Percentiles rank a stretch among this genome's conserved stretches.
Evolutionary conservation across 1,140 invertebrate genomes (phyloP).

Genomic region (Pseudomyrmex concolor): DNA sequence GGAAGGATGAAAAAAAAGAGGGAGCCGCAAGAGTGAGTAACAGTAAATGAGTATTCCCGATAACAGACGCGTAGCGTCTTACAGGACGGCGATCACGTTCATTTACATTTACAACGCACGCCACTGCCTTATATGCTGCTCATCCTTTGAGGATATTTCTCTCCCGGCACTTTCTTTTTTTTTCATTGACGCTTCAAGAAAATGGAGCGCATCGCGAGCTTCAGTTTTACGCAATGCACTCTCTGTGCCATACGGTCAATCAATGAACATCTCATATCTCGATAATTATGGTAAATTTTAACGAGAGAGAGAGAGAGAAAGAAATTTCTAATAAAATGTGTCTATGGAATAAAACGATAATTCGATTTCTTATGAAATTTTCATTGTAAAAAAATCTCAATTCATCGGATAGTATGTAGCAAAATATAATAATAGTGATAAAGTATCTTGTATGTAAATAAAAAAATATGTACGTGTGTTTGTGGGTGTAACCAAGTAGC

Average conservation of each 20-base stretch:
- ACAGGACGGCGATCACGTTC: constrained; percentile 77
- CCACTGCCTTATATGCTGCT: constrained; percentile 77
- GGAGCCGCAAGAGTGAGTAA: background rate
- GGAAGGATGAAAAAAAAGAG: background rate
- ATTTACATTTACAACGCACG: constrained; percentile 81
- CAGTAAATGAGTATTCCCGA: constrained; percentile 69
- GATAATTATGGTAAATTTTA: background rate
- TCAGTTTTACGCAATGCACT: constrained; percentile 60
- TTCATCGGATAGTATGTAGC: background rate
- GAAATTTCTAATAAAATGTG: too few relatives aligned
- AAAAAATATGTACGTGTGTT: constrained; percentile 14
- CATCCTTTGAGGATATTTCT: constrained; percentile 78
- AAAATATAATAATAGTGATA: constrained; percentile 8
- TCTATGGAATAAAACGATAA: too few relatives aligned
- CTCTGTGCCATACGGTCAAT: constrained; percentile 18
- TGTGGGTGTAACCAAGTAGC: constrained; percentile 47
- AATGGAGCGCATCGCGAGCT: background rate
- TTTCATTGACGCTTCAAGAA: constrained; percentile 45
- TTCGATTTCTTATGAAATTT: too few relatives aligned
- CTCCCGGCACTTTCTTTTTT: constrained; percentile 69
- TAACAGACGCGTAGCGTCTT: constrained; percentile 79
- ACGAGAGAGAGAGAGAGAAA: background rate
- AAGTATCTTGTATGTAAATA: constrained; percentile 28
- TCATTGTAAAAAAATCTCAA: background rate
- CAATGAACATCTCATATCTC: background rate